Evolutionary conservation across 2,888 invertebrate species (phyloP).

Genomic region (Drosophila stalkeri): DNA sequence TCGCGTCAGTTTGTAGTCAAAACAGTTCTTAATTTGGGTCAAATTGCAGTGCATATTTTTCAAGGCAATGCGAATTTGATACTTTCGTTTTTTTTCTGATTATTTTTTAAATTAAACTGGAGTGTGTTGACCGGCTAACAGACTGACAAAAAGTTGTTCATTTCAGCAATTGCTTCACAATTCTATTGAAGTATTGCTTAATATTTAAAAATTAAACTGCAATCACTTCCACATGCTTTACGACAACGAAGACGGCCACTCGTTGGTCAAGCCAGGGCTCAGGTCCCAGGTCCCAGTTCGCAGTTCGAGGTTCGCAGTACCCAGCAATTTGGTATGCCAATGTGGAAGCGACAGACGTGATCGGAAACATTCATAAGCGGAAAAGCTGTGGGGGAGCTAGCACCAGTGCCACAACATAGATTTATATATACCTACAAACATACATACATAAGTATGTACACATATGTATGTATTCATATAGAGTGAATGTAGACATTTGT

Average conservation of each 20-base stretch:
- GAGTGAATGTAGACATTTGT: conserved; percentile 53
- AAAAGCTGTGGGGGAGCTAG: conserved; percentile 65
- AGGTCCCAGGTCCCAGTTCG: conserved; percentile 14
- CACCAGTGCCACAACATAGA: conserved; percentile 15
- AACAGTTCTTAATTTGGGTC: conserved; percentile 60
- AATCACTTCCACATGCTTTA: conserved; percentile 57
- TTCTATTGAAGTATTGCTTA: conserved; percentile 68
- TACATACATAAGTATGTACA: background rate
- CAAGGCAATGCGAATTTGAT: conserved; percentile 75
- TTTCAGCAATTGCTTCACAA: conserved; percentile 55
- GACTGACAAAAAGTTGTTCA: conserved; percentile 54
- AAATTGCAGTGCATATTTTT: conserved; percentile 65
- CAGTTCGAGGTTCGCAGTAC: conserved; percentile 7
- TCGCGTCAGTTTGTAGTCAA: conserved; percentile 45
- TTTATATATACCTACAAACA: background rate
- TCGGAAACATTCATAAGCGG: conserved; percentile 77
- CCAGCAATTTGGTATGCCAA: conserved; percentile 54
- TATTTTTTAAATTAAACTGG: conserved; percentile 24
- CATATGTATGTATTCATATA: background rate
- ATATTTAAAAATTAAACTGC: conserved; percentile 52
- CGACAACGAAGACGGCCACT: background rate
- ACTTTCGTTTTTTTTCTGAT: conserved; percentile 64
- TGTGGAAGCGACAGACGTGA: conserved; percentile 58
- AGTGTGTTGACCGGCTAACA: conserved; percentile 48
- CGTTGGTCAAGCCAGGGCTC: conserved; percentile 21